Conservation (phyloP, 1,140 invertebrate species). For the Cyphomyrmex costatus region DNA sequence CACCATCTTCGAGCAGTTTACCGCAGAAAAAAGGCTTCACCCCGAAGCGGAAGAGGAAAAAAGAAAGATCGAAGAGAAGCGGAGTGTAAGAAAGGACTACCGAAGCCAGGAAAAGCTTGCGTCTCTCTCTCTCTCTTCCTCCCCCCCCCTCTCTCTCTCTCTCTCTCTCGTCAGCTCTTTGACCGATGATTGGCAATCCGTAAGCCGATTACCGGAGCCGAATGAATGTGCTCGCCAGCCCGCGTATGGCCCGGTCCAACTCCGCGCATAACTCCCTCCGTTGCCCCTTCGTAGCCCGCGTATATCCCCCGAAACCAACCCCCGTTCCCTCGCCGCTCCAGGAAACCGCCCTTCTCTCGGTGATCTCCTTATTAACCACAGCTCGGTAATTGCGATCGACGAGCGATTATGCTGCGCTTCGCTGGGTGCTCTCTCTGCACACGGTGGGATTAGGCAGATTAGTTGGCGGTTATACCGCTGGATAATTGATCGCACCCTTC, state of each 20-base stretch:
- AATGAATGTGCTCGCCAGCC: slow-evolving; percentile 76
- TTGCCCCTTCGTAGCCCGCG: slow-evolving; percentile 29
- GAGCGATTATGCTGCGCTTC: slow-evolving; percentile 76
- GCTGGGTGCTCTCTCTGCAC: slow-evolving; percentile 70
- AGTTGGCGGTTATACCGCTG: slow-evolving; percentile 77
- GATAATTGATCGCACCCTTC: slow-evolving; percentile 78
- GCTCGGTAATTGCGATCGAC: slow-evolving; percentile 78
- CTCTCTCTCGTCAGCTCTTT: slow-evolving; percentile 69
- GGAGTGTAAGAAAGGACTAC: slow-evolving; percentile 37
- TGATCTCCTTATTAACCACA: slow-evolving; percentile 79
- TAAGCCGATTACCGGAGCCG: slow-evolving; percentile 79
- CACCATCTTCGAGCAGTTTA: slow-evolving; percentile 45
- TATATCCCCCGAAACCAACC: slow-evolving; percentile 40
- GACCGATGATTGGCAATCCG: slow-evolving; percentile 81
- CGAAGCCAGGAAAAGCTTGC: slow-evolving; percentile 67
- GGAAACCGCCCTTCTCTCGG: slow-evolving; percentile 73
- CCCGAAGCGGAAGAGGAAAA: slow-evolving; percentile 46
- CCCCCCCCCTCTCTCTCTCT: slow-evolving; percentile 34
- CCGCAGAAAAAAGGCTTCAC: slow-evolving; percentile 37
- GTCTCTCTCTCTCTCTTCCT: background rate
- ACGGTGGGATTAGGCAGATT: slow-evolving; percentile 79
- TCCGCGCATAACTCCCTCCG: slow-evolving; percentile 60
- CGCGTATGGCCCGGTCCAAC: slow-evolving; percentile 73
- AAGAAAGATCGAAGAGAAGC: slow-evolving; percentile 56
- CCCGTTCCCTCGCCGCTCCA: slow-evolving; percentile 45